A percentile compares a stretch with the other conserved stretches of the same genome.
Evolutionary conservation across 2,113 vertebrate species (phyloP).

Genomic region (Phoenicopterus ruber): DNA sequence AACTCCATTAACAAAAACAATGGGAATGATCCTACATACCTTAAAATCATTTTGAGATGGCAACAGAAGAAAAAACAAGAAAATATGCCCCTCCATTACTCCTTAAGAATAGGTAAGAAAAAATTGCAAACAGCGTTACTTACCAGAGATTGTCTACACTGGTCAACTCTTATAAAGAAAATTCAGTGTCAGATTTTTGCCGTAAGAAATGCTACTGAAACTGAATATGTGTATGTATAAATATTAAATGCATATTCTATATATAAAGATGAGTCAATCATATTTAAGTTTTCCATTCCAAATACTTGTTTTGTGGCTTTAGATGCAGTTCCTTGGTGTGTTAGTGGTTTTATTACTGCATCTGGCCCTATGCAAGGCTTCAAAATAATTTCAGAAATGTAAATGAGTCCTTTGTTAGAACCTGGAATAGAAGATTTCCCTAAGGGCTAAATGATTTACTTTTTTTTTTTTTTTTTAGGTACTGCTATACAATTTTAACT

Average conservation of each 20-base stretch:
- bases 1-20: neutral
- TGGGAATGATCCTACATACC: neutral
- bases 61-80: neutral
- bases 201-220: neutral
- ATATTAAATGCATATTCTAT: neutral
- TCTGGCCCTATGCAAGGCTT: neutral
- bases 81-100: neutral
- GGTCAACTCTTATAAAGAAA: neutral
- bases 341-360: conserved; percentile 1
- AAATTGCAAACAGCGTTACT: neutral
- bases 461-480: neutral
- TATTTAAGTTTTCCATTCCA: neutral
- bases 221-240: neutral
- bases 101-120: neutral
- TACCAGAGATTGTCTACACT: neutral
- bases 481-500: neutral
- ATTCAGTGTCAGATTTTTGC: neutral
- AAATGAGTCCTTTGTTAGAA: conserved; percentile 44
- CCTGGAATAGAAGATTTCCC: conserved; percentile 7
- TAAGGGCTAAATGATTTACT: neutral
- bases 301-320: neutral
- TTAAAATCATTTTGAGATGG: neutral
- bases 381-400: conserved; percentile 36
- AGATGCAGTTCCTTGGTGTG: neutral
- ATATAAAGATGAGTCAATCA: neutral